phyloP scores from a whole-genome alignment of 2,888 invertebrate genomes.

The Leptopterna dolabrata region DNA sequence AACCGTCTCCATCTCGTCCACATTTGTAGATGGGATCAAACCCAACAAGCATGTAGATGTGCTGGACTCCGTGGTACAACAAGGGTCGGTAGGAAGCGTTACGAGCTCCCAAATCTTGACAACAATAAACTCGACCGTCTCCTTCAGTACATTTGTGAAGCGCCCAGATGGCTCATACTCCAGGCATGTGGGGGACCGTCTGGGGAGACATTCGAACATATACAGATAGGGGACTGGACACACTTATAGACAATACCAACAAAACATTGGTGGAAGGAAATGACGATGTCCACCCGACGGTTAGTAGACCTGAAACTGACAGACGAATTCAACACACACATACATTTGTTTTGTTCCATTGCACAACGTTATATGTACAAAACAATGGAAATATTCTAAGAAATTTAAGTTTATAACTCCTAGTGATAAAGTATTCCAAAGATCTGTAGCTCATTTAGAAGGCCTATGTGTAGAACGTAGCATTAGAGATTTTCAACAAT shows the following conservation, averaged over 20 bases:
- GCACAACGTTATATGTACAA: background rate
- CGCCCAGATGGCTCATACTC: background rate
- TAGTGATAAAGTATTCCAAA: background rate
- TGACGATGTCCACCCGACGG: too few relatives aligned
- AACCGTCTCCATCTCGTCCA: too few relatives aligned
- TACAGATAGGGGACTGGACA: too few relatives aligned
- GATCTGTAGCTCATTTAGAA: background rate
- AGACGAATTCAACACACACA: background rate
- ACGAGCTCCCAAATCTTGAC: background rate
- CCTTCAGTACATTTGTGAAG: too few relatives aligned
- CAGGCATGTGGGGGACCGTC: background rate
- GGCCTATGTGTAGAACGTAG: background rate
- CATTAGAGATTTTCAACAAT: background rate
- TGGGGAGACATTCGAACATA: too few relatives aligned
- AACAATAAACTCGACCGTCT: background rate
- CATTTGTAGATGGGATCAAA: too few relatives aligned
- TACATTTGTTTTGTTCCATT: background rate
- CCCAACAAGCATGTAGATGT: background rate
- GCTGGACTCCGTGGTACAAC: too few relatives aligned
- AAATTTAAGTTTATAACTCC: background rate
- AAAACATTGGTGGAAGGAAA: too few relatives aligned
- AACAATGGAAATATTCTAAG: background rate
- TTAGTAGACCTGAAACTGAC: background rate
- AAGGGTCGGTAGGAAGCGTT: too few relatives aligned
- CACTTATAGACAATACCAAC: too few relatives aligned